phyloP scores from a whole-genome alignment of 2,113 vertebrate genomes.

The Turdus rufiventris region DNA sequence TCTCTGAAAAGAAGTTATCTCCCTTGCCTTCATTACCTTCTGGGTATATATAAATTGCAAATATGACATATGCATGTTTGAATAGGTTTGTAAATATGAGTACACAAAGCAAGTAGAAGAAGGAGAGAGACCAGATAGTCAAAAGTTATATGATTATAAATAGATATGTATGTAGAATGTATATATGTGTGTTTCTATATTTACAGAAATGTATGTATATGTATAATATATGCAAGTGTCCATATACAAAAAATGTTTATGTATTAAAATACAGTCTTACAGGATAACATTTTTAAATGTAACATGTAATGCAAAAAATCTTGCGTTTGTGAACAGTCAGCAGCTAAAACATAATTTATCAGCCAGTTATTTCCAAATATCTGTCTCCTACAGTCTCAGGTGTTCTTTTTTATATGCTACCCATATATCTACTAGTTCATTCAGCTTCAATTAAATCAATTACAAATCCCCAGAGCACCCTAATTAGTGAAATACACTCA shows the following conservation, averaged over 20 bases:
- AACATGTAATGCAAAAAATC: background rate
- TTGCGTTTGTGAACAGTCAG: background rate
- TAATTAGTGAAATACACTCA: constrained; percentile 57
- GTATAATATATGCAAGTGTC: background rate
- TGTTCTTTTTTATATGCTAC: constrained; percentile 27
- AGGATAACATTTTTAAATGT: background rate
- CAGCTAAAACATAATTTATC: background rate
- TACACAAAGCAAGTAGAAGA: background rate
- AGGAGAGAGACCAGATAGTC: background rate
- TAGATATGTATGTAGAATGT: background rate
- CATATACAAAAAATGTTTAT: background rate
- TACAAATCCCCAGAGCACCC: constrained; percentile 30
- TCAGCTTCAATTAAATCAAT: constrained; percentile 59
- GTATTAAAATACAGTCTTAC: background rate
- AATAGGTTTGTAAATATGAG: background rate
- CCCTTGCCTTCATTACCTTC: background rate
- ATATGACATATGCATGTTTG: background rate
- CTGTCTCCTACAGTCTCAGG: background rate
- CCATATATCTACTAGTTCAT: constrained; percentile 22
- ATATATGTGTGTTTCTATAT: background rate
- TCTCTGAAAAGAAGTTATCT: background rate
- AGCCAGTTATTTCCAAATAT: background rate
- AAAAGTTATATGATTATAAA: background rate
- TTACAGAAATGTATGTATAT: background rate
- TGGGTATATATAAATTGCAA: background rate